Evolutionary conservation across 2,888 invertebrate genomes (phyloP).

Genomic region (Polydrusus cervinus): DNA sequence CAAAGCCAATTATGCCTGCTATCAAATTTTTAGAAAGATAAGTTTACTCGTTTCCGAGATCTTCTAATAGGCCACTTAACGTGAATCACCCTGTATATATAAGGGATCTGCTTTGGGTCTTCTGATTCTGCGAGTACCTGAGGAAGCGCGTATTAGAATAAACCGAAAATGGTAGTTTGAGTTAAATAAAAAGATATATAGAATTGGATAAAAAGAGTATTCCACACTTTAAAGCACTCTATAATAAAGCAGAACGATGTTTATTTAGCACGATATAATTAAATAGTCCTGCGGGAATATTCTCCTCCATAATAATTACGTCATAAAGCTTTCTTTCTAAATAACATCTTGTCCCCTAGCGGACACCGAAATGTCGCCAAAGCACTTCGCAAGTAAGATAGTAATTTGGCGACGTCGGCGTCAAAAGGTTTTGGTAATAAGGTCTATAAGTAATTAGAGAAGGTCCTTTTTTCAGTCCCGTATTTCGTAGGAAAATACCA

Average conservation of each 20-base stretch:
- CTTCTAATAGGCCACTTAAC: no score
- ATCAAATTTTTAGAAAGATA: no score
- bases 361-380: constrained; percentile 4
- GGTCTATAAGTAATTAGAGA: not conserved
- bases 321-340: not conserved
- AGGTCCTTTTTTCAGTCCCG: not conserved
- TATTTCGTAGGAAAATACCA: not conserved
- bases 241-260: not conserved
- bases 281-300: not conserved
- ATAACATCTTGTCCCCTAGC: not conserved
- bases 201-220: no score
- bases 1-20: no score
- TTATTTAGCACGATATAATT: not conserved
- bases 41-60: no score
- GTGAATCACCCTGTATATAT: no score
- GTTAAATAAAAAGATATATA: no score
- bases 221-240: no score
- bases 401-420: not conserved
- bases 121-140: no score
- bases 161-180: no score
- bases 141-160: no score
- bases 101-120: no score
- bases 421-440: not conserved
- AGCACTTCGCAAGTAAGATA: not conserved
- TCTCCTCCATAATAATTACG: not conserved